These are phyloP conservation scores for Tenthredo scrophulariae DNA, from an alignment of 2,888 invertebrate genomes.

Conservation along the genomic window DNA sequence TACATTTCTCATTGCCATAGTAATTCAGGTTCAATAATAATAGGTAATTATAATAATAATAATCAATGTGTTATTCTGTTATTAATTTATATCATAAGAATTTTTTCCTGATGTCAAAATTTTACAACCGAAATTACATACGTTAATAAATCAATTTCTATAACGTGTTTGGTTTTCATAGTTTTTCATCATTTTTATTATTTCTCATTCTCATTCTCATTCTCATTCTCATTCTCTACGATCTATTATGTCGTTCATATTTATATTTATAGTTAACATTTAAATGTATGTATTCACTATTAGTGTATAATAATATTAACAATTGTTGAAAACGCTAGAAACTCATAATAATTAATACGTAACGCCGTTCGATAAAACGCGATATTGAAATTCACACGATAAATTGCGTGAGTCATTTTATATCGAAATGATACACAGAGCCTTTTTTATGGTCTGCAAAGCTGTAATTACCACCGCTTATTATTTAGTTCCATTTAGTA, in stretches of 20 bases:
- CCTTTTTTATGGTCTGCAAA: neutral
- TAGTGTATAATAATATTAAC: constrained; percentile 35
- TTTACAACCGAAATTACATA: neutral
- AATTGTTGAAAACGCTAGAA: constrained; percentile 35
- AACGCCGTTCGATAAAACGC: neutral
- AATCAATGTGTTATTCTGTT: neutral
- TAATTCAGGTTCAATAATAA: neutral
- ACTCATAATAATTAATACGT: constrained; percentile 26
- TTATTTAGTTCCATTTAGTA: neutral
- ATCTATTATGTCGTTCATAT: neutral
- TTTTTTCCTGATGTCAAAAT: neutral
- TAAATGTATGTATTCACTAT: constrained; percentile 9
- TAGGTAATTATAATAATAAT: neutral
- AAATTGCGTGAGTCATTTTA: neutral
- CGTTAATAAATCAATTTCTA: constrained; percentile 40
- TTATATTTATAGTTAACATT: neutral
- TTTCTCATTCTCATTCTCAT: neutral
- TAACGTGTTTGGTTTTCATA: neutral
- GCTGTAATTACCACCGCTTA: neutral
- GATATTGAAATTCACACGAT: neutral
- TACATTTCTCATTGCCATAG: constrained; percentile 28
- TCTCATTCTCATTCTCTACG: neutral
- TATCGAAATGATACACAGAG: neutral
- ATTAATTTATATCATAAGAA: neutral
- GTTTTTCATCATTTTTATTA: neutral